These are phyloP conservation scores for Villa cingulata DNA, from an alignment of 2,888 invertebrate genomes.

Conservation along the genomic window DNA sequence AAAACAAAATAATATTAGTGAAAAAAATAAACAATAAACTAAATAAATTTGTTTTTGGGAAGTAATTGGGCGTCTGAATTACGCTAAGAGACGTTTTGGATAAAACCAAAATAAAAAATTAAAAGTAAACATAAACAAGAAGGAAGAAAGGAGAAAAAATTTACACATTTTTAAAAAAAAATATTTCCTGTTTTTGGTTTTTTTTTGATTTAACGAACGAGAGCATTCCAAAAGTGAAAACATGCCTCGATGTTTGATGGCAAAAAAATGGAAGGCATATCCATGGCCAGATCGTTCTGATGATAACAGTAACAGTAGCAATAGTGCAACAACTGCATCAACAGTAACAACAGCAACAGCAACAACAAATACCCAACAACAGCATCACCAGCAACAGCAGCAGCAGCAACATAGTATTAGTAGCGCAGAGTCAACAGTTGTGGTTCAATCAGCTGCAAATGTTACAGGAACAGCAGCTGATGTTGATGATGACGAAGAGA, in stretches of 20 bases:
- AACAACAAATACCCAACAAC: conserved; percentile 14
- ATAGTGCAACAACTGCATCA: conserved; percentile 12
- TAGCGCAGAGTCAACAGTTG: conserved; percentile 18
- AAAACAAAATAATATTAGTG: too few species aligned
- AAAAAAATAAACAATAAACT: too few species aligned
- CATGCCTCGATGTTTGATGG: conserved; percentile 92
- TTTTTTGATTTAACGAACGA: neutral
- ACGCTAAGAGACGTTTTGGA: too few species aligned
- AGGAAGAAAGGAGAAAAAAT: too few species aligned
- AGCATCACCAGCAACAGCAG: conserved; percentile 2
- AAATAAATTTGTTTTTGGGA: too few species aligned
- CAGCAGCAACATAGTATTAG: neutral
- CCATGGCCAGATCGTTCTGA: conserved; percentile 56
- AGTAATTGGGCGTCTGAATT: too few species aligned
- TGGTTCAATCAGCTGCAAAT: conserved; percentile 11
- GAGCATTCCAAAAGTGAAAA: neutral
- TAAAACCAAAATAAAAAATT: too few species aligned
- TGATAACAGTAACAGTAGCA: conserved; percentile 16
- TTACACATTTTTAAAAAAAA: too few species aligned
- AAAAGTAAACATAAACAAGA: too few species aligned
- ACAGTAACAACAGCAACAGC: neutral
- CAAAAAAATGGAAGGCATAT: conserved; percentile 88
- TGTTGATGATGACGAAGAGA: conserved; percentile 63
- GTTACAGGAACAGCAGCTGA: conserved; percentile 40
- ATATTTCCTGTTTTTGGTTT: neutral